These are phyloP conservation scores for Heterohyrax brucei DNA, from an alignment of 2,797 vertebrate genomes.

Conservation along the genomic window DNA sequence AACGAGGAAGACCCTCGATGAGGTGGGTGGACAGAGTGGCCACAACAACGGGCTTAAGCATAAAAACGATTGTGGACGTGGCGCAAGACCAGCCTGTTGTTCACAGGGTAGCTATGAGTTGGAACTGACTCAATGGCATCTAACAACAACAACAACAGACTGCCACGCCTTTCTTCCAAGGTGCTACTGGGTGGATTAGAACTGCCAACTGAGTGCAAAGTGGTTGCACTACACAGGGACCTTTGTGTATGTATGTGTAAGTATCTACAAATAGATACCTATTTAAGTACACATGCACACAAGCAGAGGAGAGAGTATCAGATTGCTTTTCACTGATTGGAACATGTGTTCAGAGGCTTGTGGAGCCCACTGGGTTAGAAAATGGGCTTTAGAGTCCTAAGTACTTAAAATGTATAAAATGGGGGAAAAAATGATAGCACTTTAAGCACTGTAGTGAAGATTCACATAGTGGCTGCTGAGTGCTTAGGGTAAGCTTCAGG, in stretches of 20 bases:
- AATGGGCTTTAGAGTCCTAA: background rate
- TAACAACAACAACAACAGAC: no score
- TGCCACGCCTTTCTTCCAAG: no score
- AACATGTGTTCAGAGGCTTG: background rate
- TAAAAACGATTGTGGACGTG: no score
- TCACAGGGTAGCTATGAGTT: no score
- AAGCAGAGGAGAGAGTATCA: background rate
- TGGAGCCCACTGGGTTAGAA: background rate
- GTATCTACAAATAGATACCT: background rate
- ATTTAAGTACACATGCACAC: background rate
- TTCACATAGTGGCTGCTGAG: background rate
- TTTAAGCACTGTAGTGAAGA: background rate
- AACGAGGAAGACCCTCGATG: no score
- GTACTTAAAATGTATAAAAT: background rate
- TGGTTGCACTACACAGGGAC: no score
- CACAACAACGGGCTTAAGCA: no score
- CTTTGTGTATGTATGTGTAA: background rate
- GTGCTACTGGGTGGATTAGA: no score
- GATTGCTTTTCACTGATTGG: background rate
- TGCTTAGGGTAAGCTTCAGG: background rate
- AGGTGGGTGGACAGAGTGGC: no score
- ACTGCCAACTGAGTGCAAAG: no score
- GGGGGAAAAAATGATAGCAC: background rate
- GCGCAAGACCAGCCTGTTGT: no score
- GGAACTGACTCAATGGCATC: no score